A percentile compares a stretch with the other conserved stretches of the same genome.
Evolutionary conservation across 2,113 vertebrate species (phyloP).

Genomic region (Vidua chalybeata): DNA sequence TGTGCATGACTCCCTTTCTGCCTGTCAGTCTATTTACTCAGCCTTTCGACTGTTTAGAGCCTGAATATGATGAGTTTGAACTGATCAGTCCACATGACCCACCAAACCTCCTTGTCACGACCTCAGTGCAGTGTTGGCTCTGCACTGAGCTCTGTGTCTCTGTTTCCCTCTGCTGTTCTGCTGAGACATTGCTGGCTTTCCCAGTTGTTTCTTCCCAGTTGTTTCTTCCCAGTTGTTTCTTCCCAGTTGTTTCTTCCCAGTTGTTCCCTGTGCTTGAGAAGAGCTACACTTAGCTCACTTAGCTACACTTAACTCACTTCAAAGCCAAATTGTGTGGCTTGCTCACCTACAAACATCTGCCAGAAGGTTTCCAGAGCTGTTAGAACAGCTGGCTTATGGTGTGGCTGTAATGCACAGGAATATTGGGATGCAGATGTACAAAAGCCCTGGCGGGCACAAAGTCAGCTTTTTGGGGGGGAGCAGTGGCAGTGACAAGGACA

Average conservation of each 20-base stretch:
- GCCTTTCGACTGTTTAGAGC: neutral
- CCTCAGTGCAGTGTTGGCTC: neutral
- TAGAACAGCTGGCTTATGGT: neutral
- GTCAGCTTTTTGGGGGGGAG: neutral
- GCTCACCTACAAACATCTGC: neutral
- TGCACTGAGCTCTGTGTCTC: neutral
- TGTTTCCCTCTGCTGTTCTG: conserved; percentile 57
- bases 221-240: too few relatives aligned
- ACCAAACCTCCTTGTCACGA: neutral
- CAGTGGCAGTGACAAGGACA: neutral
- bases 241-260: too few relatives aligned
- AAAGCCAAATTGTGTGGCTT: neutral
- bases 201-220: neutral
- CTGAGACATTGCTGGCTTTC: neutral
- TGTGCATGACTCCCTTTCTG: neutral
- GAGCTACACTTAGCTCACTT: neutral
- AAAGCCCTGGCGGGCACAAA: neutral
- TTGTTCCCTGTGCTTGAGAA: neutral
- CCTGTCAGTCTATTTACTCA: neutral
- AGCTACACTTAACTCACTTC: neutral
- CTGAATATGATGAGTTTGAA: neutral
- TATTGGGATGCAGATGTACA: neutral
- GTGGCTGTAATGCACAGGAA: neutral
- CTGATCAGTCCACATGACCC: neutral
- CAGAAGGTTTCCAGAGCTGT: neutral